Base-by-base conservation (phyloP, 2,797 vertebrate species). In the Selene dorsalis region DNA sequence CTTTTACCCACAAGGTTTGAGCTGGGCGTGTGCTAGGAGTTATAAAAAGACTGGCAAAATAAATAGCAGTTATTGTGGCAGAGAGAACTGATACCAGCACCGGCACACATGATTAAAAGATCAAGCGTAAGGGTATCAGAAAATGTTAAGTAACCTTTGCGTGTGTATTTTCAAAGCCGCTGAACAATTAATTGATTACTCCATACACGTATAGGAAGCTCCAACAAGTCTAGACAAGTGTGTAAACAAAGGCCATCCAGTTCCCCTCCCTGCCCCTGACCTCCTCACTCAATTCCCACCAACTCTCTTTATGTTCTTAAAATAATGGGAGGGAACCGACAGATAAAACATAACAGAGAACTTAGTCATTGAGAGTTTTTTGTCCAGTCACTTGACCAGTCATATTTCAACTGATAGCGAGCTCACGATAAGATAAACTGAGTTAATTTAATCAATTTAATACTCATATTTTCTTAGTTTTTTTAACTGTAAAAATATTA, bases 31-130 rank as follows among this genome's bases (percentile, higher is more conserved):
- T 94, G 79, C 86, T 80, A 76, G 56, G 87, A 82, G 92, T 94
- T 97, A 96, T 95, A 96, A 96, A 96, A 96, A 96, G 95, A 87
- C 88, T 94, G 92, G 93, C 90, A 91, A 63, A 72, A 81, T 55
- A 78, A 90, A 94, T 87, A 75, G 75, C 43, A 48, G 64, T 4
- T 92, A 89, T 96, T 95, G 88, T 91, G 86, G 88, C 79, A 83
- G 75, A 91, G 75, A 84, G 55, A 70, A 78, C 82, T 86, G 90
- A 94, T 90, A 91, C 43, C 84, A 82, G 75, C 74, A 62, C 20
- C 43, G 73, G 79, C 64, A 58, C 45, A 58, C 52, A 4, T 6
- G 39, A 82, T 52, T 45, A 28, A 53, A 73, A 3, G 28, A 83
- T 72, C 61, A 72, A 67, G 60, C 83, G 39, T 5, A 22, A 48